These are phyloP conservation scores for Ictalurus punctatus DNA, from an alignment of 2,113 vertebrate genomes.

Conservation along the genomic window DNA sequence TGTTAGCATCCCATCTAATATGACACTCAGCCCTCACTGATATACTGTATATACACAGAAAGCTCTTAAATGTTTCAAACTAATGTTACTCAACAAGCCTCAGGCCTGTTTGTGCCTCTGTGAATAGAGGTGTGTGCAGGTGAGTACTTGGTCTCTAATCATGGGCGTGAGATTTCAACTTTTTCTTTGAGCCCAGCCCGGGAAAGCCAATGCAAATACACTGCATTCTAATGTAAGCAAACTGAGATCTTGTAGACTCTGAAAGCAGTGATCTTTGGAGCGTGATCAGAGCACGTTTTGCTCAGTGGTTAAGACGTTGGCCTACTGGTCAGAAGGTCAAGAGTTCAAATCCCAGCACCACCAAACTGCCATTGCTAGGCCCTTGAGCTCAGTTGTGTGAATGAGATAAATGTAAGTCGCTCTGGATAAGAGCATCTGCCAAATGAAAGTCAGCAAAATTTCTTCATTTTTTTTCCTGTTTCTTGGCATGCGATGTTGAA, in stretches of 20 bases:
- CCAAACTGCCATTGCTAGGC: no score
- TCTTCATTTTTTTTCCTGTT: not conserved
- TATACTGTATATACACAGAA: not conserved
- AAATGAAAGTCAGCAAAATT: not conserved
- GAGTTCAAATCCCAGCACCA: no score
- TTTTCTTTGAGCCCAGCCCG: not conserved
- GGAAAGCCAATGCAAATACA: conserved; percentile 16
- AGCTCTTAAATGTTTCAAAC: not conserved
- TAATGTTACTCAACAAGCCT: not conserved
- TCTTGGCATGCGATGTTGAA: not conserved
- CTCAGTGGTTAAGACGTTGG: no score
- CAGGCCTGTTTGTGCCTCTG: not conserved
- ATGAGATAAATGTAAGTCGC: no score
- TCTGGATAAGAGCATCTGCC: no score
- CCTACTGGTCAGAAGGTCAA: no score
- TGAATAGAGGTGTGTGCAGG: not conserved
- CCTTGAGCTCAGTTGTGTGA: no score
- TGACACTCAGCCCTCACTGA: not conserved
- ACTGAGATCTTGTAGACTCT: not conserved
- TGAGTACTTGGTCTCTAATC: not conserved
- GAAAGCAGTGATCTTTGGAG: not conserved
- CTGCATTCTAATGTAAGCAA: not conserved
- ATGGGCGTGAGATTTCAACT: not conserved
- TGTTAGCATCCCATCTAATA: not conserved
- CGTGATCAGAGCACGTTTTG: not conserved